Conservation (phyloP, 1,140 invertebrate genomes). For the Bombus cullumanus region DNA sequence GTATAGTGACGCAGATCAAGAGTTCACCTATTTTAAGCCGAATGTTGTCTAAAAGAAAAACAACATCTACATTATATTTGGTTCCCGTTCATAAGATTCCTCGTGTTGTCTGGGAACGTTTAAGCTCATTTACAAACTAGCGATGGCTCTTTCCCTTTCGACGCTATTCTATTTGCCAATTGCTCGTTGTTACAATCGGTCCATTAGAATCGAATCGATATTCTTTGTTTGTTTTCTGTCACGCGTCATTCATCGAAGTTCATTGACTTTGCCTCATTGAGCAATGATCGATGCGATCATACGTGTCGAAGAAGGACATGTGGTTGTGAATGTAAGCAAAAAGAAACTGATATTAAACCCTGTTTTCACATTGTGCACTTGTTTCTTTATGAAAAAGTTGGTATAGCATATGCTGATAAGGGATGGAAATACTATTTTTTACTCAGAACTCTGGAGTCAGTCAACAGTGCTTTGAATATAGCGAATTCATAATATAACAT, state of each 20-base stretch:
- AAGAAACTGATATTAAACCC: background rate
- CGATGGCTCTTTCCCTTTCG: background rate
- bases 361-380: background rate
- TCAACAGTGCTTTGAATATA: too few species aligned
- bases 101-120: background rate
- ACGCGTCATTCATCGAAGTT: constrained; percentile 8
- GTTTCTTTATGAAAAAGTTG: background rate
- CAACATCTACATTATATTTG: background rate
- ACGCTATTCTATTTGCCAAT: background rate
- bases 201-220: constrained; percentile 27
- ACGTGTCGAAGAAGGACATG: background rate
- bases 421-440: background rate
- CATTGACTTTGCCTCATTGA: constrained; percentile 19
- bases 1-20: background rate
- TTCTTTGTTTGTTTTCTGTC: constrained; percentile 1
- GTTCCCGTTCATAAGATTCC: background rate
- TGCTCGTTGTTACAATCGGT: background rate
- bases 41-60: background rate
- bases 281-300: background rate
- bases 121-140: background rate
- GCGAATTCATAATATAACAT: background rate
- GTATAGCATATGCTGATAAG: background rate
- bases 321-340: background rate
- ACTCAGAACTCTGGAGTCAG: background rate
- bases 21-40: constrained; percentile 28